Evolutionary conservation across 2,113 vertebrate species (phyloP).

Genomic region (Choloepus hoffmanni): DNA sequence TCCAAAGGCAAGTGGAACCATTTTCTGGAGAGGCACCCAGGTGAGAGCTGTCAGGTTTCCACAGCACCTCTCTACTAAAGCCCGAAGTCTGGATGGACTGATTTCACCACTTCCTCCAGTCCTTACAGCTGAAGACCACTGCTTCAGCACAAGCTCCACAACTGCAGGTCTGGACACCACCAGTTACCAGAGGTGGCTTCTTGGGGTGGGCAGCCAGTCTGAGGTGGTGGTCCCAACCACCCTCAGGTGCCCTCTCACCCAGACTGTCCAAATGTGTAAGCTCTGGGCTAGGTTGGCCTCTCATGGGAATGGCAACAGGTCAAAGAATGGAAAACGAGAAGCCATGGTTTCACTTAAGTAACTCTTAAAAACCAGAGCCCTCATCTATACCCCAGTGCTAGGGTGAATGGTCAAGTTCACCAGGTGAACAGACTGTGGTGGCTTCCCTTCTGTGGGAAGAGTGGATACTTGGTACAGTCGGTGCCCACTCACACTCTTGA

Average conservation of each 20-base stretch:
- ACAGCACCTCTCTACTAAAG: background rate
- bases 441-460: background rate
- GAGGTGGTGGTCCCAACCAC: background rate
- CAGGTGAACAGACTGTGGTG: no score
- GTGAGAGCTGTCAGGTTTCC: no score
- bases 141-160: background rate
- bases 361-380: background rate
- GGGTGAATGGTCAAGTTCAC: background rate
- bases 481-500: background rate
- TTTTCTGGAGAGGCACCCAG: background rate
- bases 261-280: background rate
- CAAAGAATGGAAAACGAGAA: background rate
- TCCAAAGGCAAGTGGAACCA: background rate
- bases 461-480: no score
- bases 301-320: background rate
- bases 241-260: background rate
- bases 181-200: background rate
- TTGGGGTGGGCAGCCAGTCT: background rate
- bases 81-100: background rate
- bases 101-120: no score
- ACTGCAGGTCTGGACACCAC: background rate
- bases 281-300: background rate
- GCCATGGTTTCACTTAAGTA: background rate
- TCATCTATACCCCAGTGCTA: background rate
- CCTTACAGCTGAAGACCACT: background rate